Evolutionary conservation across 2,888 invertebrate genomes (phyloP), one percentile per base, ranked within the genome.

Genomic region (Neelides folsomi): DNA sequence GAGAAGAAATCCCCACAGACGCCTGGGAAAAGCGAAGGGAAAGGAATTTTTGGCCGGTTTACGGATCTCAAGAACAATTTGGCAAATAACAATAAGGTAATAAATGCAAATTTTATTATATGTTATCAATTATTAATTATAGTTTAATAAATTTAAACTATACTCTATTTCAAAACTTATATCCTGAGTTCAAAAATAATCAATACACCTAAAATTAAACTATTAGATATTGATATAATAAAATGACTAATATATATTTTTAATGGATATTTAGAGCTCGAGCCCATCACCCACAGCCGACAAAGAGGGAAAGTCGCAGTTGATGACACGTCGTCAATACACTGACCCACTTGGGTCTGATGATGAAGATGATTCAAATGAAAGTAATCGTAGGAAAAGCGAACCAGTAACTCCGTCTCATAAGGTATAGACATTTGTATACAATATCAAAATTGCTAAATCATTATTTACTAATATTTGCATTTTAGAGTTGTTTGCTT

Each of bases 261-360:
- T 15, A 20, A 42, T 49, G 27, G 10, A 18, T 40, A 20, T 34
- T 52, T 40, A 54, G 59, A 52, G 40, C 47, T 37, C 52, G 36
- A 41, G 42, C n/a, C 50, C 41, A 51, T 57, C 55, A 1, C 39
- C 52, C 7, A 54, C 48, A 27, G 55, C 54, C 36, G 54, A 39
- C 41, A 54, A 52, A 36, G 45, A 47, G 15, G 13, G 49, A n/a
- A 58, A 57, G 40, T 53, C 65, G 27, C 61, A 58, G 46, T 73
- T 88, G 63, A 88, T 89, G 87, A 88, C 88, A 0, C 78, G 86
- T 60, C 79, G 86, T 50, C 86, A 89, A 70, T 74, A 86, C 59
- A 82, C 81, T 6, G 89, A 92, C 73, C 90, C 90, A 0, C 88
- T 90, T 71, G 27, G 27, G 46, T 89, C 89, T 27, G 88, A 89